Evolutionary conservation across 2,888 invertebrate genomes (phyloP).

Genomic region (Hypsopygia costalis): DNA sequence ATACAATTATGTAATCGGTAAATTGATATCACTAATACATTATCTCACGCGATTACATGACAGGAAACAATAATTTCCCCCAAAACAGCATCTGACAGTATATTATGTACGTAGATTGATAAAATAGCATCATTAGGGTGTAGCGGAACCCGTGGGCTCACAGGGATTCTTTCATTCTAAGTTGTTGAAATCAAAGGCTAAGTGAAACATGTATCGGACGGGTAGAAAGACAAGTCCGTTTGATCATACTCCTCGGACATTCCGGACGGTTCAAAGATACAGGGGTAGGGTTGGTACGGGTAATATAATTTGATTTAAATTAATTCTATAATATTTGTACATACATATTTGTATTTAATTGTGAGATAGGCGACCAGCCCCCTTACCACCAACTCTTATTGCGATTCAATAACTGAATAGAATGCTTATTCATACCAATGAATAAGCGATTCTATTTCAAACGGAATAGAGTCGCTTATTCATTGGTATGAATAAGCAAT

Average conservation of each 20-base stretch:
- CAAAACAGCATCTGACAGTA: neutral
- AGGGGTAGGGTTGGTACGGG: too few species aligned
- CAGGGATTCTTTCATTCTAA: neutral
- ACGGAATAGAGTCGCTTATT: too few species aligned
- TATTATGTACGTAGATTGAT: neutral
- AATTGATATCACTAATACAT: neutral
- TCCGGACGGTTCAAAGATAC: slow-evolving; percentile 46
- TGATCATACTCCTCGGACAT: slow-evolving; percentile 42
- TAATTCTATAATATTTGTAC: too few species aligned
- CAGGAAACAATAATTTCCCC: neutral
- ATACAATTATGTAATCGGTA: too few species aligned
- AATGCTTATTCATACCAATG: too few species aligned
- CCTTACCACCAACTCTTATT: too few species aligned
- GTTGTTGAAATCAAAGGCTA: neutral
- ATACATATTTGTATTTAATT: too few species aligned
- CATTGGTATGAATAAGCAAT: too few species aligned
- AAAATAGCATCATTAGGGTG: neutral
- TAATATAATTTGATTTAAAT: too few species aligned
- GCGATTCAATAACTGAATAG: too few species aligned
- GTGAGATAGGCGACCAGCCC: too few species aligned
- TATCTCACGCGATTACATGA: neutral
- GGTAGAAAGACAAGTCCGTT: slow-evolving; percentile 24
- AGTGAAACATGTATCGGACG: slow-evolving; percentile 5
- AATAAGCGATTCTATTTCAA: too few species aligned
- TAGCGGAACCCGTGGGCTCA: neutral